These are phyloP conservation scores for Naja naja DNA, from an alignment of 2,113 vertebrate species.

Conservation along the genomic window DNA sequence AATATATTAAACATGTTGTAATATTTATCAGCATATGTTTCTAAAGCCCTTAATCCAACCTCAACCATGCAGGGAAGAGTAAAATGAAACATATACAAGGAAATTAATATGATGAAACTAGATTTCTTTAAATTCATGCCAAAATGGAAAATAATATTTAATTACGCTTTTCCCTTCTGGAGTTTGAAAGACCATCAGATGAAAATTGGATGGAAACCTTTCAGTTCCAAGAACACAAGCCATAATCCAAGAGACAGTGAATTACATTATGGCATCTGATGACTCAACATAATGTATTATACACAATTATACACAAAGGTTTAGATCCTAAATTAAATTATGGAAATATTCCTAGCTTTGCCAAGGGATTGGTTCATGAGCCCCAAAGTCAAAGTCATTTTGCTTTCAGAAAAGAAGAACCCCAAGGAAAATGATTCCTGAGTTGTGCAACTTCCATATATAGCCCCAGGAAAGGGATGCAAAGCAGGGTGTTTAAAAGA, in stretches of 20 bases:
- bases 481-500: neutral
- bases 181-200: conserved; percentile 1
- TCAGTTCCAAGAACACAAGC: neutral
- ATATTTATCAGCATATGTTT: conserved; percentile 3
- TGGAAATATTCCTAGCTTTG: neutral
- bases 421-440: neutral
- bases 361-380: neutral
- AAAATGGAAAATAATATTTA: conserved; percentile 4
- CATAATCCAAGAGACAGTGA: neutral
- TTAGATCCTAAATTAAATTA: neutral
- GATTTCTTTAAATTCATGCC: neutral
- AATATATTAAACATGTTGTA: conserved; percentile 4
- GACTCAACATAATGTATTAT: neutral
- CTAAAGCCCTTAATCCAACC: conserved; percentile 1
- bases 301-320: neutral
- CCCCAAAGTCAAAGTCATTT: neutral
- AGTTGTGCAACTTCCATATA: neutral
- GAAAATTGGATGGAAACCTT: neutral
- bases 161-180: neutral
- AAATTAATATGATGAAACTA: neutral
- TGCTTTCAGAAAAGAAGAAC: neutral
- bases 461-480: neutral
- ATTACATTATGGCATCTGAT: neutral
- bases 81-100: conserved; percentile 1
- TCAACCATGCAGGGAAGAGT: neutral